Evolutionary conservation across 2,888 invertebrate genomes (phyloP), one percentile per base, ranked within the genome.

Genomic region (Cheilosia impressa): DNA sequence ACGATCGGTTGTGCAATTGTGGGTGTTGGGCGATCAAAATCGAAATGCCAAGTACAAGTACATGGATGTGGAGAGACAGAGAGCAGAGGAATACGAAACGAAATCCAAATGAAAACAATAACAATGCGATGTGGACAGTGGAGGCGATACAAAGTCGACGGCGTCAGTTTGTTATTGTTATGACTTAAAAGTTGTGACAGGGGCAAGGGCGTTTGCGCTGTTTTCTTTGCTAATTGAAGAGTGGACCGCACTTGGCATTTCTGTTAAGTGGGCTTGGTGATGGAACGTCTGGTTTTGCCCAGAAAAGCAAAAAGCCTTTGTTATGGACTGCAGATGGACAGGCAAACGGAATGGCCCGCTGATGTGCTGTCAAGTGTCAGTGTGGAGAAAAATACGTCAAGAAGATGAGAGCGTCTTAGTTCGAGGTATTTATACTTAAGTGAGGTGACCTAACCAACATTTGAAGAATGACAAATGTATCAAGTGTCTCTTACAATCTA

Each of bases 81-180:
- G 22, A 10, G 45, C 4, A 27, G 43, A 66, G 43, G 31, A 24
- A 52, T 17, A 43, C 24, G 41, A 19, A 7, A 43, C 24, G 41
- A 19, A 7, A 34, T 10, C 2, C 19, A 60, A 75, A 75, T 65
- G 65, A 75, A 79, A 80, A 80, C 77, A 82, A 82, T 82, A 82
- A 82, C 66, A 82, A 34, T 38, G 38, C 13, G 38, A 13, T 13
- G 13, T 53, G 80, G 58, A 84, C 80, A 84, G 80, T 80, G 58
- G 55, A 22, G 73, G 53, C 73, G 38, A 62, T 50, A 71, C 9
- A n/a, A 58, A 79, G 72, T 53, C 22, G 60, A 45, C 43, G 13
- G 38, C 50, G 31, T 45, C 27, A 47, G 13, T 34, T 55, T 15
- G 10, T 55, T 41, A 17, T 53, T 66, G 10, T 41, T 41, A 45